Evolutionary conservation across 2,797 vertebrate genomes (phyloP).

Genomic region (Anabas testudineus): DNA sequence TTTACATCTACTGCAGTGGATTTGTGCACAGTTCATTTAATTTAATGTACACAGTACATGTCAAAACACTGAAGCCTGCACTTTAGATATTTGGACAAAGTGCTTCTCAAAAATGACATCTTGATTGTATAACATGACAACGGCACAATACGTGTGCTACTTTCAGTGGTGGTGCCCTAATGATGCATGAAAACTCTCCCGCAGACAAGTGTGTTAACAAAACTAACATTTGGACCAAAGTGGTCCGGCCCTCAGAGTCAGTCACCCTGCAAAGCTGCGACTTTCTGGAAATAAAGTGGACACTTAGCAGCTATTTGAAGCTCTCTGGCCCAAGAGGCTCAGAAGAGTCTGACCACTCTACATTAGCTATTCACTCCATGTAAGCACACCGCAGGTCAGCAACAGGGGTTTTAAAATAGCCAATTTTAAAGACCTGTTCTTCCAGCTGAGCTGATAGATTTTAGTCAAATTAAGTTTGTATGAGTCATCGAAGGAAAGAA

Average conservation of each 20-base stretch:
- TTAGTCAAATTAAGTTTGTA: neutral
- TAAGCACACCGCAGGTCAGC: neutral
- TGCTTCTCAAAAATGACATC: neutral
- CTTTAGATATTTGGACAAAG: neutral
- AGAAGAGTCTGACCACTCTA: slow-evolving; percentile 1
- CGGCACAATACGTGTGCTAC: neutral
- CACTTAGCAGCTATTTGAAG: slow-evolving; percentile 9
- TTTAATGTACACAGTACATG: neutral
- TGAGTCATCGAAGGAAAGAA: neutral
- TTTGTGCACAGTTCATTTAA: too few relatives aligned
- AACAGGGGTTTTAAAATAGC: too few relatives aligned
- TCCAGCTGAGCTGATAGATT: neutral
- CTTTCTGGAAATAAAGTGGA: slow-evolving; percentile 22
- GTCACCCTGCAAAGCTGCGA: slow-evolving; percentile 8
- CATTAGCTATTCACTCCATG: slow-evolving; percentile 5
- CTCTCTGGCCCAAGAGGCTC: slow-evolving; percentile 8
- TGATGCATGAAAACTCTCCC: neutral
- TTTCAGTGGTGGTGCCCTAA: neutral
- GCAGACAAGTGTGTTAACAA: slow-evolving; percentile 1
- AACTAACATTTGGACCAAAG: slow-evolving; percentile 2
- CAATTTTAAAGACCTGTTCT: neutral
- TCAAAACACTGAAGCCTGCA: neutral
- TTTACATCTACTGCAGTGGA: too few relatives aligned
- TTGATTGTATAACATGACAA: neutral
- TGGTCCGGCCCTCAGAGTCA: neutral